Evolutionary conservation across 2,113 vertebrate genomes (phyloP).

Genomic region (Aviceda subcristata): DNA sequence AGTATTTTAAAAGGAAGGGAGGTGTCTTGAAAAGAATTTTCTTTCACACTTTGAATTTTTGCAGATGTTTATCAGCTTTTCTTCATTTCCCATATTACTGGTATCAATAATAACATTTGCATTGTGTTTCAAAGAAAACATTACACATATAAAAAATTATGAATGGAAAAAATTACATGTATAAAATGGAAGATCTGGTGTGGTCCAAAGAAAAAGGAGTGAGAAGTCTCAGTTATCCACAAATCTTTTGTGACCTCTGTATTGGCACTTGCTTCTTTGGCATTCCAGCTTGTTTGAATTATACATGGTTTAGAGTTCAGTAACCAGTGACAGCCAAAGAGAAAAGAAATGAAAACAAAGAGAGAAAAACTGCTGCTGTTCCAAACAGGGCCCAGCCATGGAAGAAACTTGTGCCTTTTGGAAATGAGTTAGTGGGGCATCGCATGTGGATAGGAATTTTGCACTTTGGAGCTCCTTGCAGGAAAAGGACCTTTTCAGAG

Average conservation of each 20-base stretch:
- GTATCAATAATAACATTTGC: background rate
- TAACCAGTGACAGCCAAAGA: background rate
- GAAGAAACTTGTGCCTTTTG: background rate
- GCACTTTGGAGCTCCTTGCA: background rate
- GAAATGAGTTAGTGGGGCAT: background rate
- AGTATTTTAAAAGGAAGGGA: background rate
- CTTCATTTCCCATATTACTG: background rate
- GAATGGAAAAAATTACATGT: background rate
- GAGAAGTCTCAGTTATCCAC: background rate
- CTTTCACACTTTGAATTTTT: background rate
- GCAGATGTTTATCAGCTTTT: background rate
- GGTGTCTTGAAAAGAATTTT: background rate
- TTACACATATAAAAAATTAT: background rate
- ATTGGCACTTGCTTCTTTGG: background rate
- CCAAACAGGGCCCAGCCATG: background rate
- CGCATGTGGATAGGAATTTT: background rate
- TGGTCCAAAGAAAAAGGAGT: background rate
- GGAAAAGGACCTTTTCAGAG: background rate
- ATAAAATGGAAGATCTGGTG: background rate
- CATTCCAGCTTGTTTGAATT: constrained; percentile 6
- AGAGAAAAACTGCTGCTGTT: background rate
- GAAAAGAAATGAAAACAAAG: background rate
- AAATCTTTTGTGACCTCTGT: background rate
- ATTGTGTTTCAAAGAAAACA: background rate
- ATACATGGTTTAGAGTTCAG: background rate